Evolutionary conservation across 2,888 invertebrate species (phyloP).

Genomic region (Drosophila anceps): DNA sequence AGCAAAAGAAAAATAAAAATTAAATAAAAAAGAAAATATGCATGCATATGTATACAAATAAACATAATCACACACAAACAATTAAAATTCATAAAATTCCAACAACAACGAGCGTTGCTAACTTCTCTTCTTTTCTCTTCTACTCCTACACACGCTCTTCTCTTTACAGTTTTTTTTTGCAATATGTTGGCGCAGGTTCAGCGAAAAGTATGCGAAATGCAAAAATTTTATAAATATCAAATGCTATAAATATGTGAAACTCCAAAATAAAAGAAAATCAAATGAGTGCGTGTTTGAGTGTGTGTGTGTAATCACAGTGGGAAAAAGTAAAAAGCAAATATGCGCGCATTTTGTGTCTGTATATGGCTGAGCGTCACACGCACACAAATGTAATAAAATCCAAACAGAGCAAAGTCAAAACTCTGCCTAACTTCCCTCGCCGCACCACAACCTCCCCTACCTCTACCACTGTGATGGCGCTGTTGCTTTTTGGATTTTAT

Average conservation of each 20-base stretch:
- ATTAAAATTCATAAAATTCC: conserved; percentile 2
- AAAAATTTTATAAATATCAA: conserved; percentile 56
- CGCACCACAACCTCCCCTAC: not conserved
- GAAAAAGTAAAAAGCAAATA: conserved; percentile 69
- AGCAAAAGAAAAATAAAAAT: conserved; percentile 15
- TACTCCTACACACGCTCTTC: conserved; percentile 41
- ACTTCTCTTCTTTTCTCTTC: conserved; percentile 31
- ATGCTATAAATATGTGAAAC: conserved; percentile 60
- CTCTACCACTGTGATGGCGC: conserved; percentile 49
- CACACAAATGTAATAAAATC: conserved; percentile 70
- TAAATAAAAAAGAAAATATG: conserved; percentile 6
- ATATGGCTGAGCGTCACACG: conserved; percentile 66
- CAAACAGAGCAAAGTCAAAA: conserved; percentile 65
- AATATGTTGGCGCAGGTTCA: conserved; percentile 80
- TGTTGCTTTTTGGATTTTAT: conserved; percentile 77
- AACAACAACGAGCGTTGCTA: conserved; percentile 28
- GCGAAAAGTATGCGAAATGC: conserved; percentile 62
- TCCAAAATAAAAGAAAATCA: conserved; percentile 54
- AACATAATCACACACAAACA: conserved; percentile 1
- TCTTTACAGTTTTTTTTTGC: conserved; percentile 64
- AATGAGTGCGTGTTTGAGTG: conserved; percentile 26
- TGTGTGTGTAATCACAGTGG: conserved; percentile 39
- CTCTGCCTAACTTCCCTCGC: conserved; percentile 4
- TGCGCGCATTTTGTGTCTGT: conserved; percentile 80
- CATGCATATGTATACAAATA: conserved; percentile 10